Evolutionary conservation across 2,888 invertebrate species (phyloP).

Genomic region (Ormyrus thymus): DNA sequence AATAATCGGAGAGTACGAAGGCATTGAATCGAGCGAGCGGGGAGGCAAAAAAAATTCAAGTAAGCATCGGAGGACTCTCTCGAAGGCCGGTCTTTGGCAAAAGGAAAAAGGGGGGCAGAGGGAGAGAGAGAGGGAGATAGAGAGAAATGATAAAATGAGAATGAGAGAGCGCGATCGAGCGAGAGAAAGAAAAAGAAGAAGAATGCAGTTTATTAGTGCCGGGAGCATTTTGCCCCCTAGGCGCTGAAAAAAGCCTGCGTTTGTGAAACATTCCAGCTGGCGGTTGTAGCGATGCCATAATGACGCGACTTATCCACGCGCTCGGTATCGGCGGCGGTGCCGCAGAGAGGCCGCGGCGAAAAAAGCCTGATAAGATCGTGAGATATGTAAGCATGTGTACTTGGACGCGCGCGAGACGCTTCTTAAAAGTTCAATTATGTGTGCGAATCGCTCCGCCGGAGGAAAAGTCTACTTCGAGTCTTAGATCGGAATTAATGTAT

Average conservation of each 20-base stretch:
- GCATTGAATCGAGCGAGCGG: constrained; percentile 40
- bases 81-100: not conserved
- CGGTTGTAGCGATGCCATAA: constrained; percentile 48
- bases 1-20: constrained; percentile 40
- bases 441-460: constrained; percentile 9
- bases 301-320: constrained; percentile 36
- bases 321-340: constrained; percentile 3
- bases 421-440: constrained; percentile 44
- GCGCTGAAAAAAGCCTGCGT: constrained; percentile 42
- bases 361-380: constrained; percentile 43
- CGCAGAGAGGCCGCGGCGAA: not conserved
- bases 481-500: too few relatives aligned
- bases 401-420: constrained; percentile 27
- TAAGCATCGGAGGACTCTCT: not conserved
- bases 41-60: constrained; percentile 25
- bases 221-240: constrained; percentile 51
- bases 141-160: constrained; percentile 45
- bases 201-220: constrained; percentile 55
- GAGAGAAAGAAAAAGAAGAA: constrained; percentile 50
- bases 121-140: constrained; percentile 4
- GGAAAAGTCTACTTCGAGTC: constrained; percentile 20
- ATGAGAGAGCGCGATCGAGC: constrained; percentile 31
- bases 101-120: not conserved
- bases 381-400: constrained; percentile 43
- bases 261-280: constrained; percentile 52